Conservation (phyloP, 2,797 vertebrate species). For the Spizella passerina region DNA sequence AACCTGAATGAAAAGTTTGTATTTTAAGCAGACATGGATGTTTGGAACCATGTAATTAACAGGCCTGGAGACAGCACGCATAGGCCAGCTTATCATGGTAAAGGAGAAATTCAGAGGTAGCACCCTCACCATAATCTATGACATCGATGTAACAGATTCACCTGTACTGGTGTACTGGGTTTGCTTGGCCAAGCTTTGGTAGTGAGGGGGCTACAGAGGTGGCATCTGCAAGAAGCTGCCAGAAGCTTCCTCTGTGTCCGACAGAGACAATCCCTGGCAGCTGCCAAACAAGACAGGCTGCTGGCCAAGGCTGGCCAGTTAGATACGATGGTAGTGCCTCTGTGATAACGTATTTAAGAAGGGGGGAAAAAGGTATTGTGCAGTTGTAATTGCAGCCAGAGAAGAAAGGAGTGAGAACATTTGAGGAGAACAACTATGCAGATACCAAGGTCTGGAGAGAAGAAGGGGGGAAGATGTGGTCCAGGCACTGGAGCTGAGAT, state of each 20-base stretch:
- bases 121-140: not conserved
- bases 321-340: not conserved
- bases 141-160: not conserved
- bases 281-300: not conserved
- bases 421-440: not conserved
- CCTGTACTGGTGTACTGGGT: not conserved
- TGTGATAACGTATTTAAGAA: not conserved
- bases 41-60: not conserved
- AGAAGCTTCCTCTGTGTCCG: not conserved
- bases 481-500: not conserved
- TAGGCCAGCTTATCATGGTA: not conserved
- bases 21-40: not conserved
- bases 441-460: not conserved
- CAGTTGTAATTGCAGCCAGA: not conserved
- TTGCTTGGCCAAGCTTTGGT: not conserved
- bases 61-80: accelerated
- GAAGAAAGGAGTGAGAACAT: not conserved
- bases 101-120: not conserved
- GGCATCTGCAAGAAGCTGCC: not conserved
- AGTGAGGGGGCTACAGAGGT: accelerated
- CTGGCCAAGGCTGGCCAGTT: not conserved
- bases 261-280: not conserved
- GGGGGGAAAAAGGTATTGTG: not conserved
- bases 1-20: not conserved
- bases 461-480: accelerated